Conservation (phyloP, 2,797 vertebrate genomes). For the Gobionotothen gibberifrons region DNA sequence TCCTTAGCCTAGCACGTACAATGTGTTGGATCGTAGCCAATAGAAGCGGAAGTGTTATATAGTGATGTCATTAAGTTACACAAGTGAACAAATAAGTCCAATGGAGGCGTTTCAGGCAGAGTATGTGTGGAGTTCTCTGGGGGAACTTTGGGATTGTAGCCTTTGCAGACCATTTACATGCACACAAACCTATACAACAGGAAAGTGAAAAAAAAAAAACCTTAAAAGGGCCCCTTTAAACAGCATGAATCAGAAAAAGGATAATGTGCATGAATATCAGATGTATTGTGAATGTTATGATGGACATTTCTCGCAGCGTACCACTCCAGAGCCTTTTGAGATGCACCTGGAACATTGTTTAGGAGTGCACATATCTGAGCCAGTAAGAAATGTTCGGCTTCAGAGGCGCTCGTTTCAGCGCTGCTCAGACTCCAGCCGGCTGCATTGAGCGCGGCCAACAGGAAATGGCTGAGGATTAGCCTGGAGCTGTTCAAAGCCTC, state of each 20-base stretch:
- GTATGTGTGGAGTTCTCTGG: too few relatives aligned
- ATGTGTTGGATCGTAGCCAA: too few relatives aligned
- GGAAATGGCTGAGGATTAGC: constrained; percentile 79
- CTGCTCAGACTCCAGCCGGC: constrained; percentile 50
- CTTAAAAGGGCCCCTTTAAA: neutral
- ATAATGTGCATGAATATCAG: neutral
- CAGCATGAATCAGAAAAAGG: constrained; percentile 4
- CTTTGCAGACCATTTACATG: too few relatives aligned
- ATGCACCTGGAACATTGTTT: constrained; percentile 54
- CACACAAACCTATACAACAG: too few relatives aligned
- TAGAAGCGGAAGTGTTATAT: too few relatives aligned
- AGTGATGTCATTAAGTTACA: too few relatives aligned
- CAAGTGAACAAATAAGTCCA: too few relatives aligned
- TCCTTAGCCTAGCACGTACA: too few relatives aligned
- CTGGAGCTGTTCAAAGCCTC: constrained; percentile 71
- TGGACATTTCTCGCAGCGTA: constrained; percentile 1
- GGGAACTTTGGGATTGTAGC: too few relatives aligned
- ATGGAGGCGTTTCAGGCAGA: too few relatives aligned
- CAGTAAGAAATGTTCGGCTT: constrained; percentile 23
- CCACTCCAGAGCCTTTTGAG: constrained; percentile 24
- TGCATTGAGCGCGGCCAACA: constrained; percentile 68
- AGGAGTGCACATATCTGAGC: constrained; percentile 24
- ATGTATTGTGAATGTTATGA: neutral
- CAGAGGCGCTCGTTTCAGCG: constrained; percentile 38
- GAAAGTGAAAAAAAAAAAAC: too few relatives aligned